Evolutionary conservation across 2,888 invertebrate genomes (phyloP).

Genomic region (Platerodrilus igneus): DNA sequence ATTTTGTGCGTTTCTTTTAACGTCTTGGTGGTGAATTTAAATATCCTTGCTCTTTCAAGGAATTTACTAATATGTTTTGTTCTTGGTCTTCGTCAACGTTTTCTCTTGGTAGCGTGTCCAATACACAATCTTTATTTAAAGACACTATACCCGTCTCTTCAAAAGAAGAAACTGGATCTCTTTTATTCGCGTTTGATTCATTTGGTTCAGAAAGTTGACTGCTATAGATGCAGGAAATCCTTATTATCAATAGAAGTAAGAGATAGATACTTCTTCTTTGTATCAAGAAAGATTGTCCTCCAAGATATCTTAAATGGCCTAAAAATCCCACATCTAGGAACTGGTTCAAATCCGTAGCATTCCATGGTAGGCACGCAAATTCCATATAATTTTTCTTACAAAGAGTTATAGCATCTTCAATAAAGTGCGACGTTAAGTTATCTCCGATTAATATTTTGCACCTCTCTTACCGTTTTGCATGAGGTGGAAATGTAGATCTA

Average conservation of each 20-base stretch:
- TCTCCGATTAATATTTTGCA: conserved; percentile 40
- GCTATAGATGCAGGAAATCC: conserved; percentile 9
- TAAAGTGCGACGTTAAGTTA: conserved; percentile 27
- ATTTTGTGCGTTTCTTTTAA: too few relatives aligned
- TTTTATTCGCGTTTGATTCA: background rate
- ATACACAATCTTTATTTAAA: conserved; percentile 2
- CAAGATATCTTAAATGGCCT: conserved; percentile 31
- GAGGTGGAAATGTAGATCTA: too few relatives aligned
- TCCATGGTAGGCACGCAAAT: conserved; percentile 34
- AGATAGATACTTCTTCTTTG: conserved; percentile 4
- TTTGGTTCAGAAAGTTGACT: conserved; percentile 1
- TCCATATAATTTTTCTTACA: conserved; percentile 34
- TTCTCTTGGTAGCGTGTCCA: conserved; percentile 5
- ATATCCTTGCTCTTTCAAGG: too few relatives aligned
- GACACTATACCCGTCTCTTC: conserved; percentile 4
- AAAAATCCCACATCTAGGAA: conserved; percentile 33
- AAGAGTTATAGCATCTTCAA: conserved; percentile 14
- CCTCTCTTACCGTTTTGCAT: too few relatives aligned
- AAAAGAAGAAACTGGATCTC: background rate
- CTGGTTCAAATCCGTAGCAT: conserved; percentile 32
- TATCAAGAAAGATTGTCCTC: conserved; percentile 17
- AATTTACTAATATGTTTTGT: too few relatives aligned
- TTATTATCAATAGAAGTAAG: conserved; percentile 11
- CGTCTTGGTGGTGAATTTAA: too few relatives aligned
- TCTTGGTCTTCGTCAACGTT: too few relatives aligned